phyloP scores from a whole-genome alignment of 2,888 invertebrate genomes.

The Adelphocoris suturalis region DNA sequence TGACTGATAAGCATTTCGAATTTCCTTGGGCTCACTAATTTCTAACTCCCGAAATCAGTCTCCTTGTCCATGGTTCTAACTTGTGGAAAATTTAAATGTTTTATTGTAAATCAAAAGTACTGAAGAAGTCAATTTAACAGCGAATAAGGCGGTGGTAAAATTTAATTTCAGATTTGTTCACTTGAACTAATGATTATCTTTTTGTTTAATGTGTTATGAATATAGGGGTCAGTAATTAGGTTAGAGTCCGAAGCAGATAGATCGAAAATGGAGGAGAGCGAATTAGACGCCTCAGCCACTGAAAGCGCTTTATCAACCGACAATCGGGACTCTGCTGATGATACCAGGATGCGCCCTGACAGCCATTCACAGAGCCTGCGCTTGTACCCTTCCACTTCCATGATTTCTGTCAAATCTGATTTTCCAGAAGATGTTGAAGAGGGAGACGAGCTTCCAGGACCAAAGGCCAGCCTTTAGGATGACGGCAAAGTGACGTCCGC shows the following conservation, averaged over 20 bases:
- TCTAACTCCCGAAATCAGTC: too few species aligned
- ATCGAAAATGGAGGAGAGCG: constrained; percentile 62
- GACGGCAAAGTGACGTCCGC: constrained; percentile 51
- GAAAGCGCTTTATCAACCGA: constrained; percentile 74
- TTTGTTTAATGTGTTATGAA: constrained; percentile 7
- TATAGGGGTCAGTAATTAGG: constrained; percentile 22
- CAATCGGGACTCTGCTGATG: constrained; percentile 71
- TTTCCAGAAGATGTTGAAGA: constrained; percentile 58
- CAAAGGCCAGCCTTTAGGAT: constrained; percentile 64
- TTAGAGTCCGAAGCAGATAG: constrained; percentile 49
- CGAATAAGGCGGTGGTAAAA: constrained; percentile 39
- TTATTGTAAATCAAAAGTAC: too few species aligned
- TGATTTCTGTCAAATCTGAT: constrained; percentile 57
- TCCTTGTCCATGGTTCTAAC: too few species aligned
- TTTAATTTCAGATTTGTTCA: background rate
- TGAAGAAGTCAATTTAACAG: too few species aligned
- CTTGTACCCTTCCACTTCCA: background rate
- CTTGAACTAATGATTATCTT: constrained; percentile 2
- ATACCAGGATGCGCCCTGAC: constrained; percentile 46
- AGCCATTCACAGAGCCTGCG: background rate
- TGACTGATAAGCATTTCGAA: too few species aligned
- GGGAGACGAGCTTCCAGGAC: constrained; percentile 13
- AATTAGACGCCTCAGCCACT: constrained; percentile 73
- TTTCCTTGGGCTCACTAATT: too few species aligned
- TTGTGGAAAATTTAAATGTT: too few species aligned